Evolutionary conservation across 2,113 vertebrate genomes (phyloP), one percentile per base, ranked within the genome.

Genomic region (Tonatia bakeri): DNA sequence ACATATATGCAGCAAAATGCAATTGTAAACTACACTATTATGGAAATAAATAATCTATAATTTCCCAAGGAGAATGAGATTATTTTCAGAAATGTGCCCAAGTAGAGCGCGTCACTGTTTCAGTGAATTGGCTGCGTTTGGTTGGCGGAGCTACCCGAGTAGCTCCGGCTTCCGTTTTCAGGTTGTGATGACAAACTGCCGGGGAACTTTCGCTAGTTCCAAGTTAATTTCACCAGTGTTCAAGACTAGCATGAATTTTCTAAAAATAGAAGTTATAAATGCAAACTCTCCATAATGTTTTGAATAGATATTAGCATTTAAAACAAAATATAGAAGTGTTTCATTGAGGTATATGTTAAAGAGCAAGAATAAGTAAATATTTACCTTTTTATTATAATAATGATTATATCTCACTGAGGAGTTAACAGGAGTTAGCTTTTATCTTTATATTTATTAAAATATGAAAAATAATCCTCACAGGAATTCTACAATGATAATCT

Each of bases 401-500:
- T 69, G 31, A 3, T 93, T 90, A 2, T 72, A 73, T 69, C 36
- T 93, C 65, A 91, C 15, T 56, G 28, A 90, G 50, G 28, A 77
- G 45, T 83, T 31, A 56, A 40, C 6, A 31, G 8, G 1, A 86
- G 72, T 91, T 90, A 77, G 17, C 15, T 87, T 92, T 96, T 17
- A 56, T 87, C 24, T 75, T 64, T 82, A n/a, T 59, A 17, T 67
- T 47, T 91, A 70, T 86, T 95, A 92, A 92, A 97, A 75, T 64
- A 6, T 92, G 11, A 50, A 76, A 67, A 92, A 50, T 28, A 50
- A 11, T 72, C 47, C 43, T 52, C 33, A 82, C 61, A 67, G 26
- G 45, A 67, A 82, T 89, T 96, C 33, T 87, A 38, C 26, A 86
- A 61, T 82, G 4, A 43, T 43, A 82, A 90, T 76, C 56, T 70